Evolutionary conservation across 2,797 vertebrate genomes (phyloP), one percentile per base, ranked within the genome.

Genomic region (Danio aesculapii): DNA sequence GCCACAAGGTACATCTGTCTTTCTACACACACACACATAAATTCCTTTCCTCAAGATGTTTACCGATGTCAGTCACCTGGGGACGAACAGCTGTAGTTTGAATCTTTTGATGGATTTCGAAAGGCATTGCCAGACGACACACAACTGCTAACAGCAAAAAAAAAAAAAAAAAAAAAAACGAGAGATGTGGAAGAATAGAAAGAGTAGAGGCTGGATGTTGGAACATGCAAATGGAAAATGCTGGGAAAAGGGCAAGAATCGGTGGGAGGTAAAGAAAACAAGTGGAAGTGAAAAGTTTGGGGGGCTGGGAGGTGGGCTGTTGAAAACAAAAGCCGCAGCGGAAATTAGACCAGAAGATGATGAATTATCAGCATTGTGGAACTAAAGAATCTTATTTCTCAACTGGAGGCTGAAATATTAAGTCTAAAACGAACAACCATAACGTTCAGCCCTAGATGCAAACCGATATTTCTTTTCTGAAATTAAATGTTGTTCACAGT

Each of bases 231-330:
- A 79, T 83, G 81, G 86, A 86, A 84, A 85, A 84, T 55, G 85
- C 87, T 91, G 90, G 90, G 88, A 91, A 91, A 90, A 88, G 89
- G 88, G 86, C 80, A 79, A 66, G 81, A 87, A 87, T 84, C 80
- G 81, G 87, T 89, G 89, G 90, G 92, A 91, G 90, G 90, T 88
- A 91, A 92, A 91, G 83, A 92, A 94, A 94, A 94, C 90, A 94
- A 88, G 88, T 88, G 90, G 85, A 88, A 91, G 88, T 89, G 88
- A 85, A 90, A 86, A 85, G 87, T 79, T 86, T 73, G 72, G 88
- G 88, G 91, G 91, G 85, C 80, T 69, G 82, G 79, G 39, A 73
- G 61, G 46, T 14, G 77, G 10, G 14, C 0, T 1, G 43, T 30
- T 17, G 87, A 90, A 94, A 90, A 87, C 79, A 81, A 89, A 88